Base-by-base conservation (phyloP, 2,888 invertebrate species). In the Tenthredo amoena region DNA sequence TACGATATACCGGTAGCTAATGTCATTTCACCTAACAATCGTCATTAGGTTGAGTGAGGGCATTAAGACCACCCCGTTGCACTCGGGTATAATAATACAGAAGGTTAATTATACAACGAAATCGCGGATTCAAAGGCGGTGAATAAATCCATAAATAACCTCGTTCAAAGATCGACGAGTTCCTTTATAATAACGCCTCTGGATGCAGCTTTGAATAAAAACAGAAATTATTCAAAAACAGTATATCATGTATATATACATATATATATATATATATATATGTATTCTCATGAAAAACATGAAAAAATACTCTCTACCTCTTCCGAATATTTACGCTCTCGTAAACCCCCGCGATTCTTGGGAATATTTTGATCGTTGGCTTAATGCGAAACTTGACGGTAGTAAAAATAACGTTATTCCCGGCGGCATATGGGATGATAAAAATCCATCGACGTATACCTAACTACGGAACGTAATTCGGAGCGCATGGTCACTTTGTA, bases 351-450 rank as follows among this genome's bases (percentile, higher is more conserved):
- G 55, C n/a, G 55, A 55, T 55, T 55, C 55, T 55, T 55, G 55
- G 7, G 18, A 55, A 62, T 62, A 62, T 62, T 62, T 21, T 62
- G 62, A 62, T 26, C 55, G 55, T 3, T 71, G 18, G 31, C 34
- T 34, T 34, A 40, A 71, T 71, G 34, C 71, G 18, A 34, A 34
- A 71, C 71, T 34, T 31, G 71, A 26, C 62, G 26, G 62, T 62
- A 26, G 62, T 62, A 62, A 62, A 26, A 62, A 62, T 62, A 62
- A 62, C 26, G 21, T 62, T 26, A 62, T 62, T 10, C 26, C 10
- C 62, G 62, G 87, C 87, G 88, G 87, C 90, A 89, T 89, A 89
- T 89, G 90, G 85, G 88, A 87, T 86, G 88, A 88, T 90, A 90
- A 90, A 90, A 91, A 89, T 89, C 85, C 89, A 88, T 86, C 89